Evolutionary conservation across 2,888 invertebrate species (phyloP).

Genomic region (Xestia sexstrigata): DNA sequence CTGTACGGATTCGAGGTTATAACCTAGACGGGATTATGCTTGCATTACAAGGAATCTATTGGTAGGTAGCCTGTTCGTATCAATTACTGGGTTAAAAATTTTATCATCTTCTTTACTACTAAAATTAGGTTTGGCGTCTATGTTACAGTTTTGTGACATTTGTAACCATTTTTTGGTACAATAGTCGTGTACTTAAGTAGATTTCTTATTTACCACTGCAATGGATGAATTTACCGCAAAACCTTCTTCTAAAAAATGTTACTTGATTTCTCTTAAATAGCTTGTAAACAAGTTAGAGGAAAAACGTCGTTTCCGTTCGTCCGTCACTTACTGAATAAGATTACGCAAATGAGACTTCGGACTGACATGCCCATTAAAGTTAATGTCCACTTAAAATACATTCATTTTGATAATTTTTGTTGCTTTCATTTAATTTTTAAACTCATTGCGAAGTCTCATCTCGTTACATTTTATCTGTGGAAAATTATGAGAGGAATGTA

Average conservation of each 20-base stretch:
- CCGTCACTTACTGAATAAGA: conserved; percentile 49
- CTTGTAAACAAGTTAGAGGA: conserved; percentile 32
- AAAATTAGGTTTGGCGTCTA: background rate
- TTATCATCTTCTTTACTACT: background rate
- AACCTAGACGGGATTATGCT: background rate
- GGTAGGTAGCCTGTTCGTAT: background rate
- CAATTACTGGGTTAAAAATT: background rate
- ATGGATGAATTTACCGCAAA: background rate
- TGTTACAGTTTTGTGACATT: background rate
- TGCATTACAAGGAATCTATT: background rate
- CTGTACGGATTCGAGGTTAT: background rate
- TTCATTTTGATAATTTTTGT: conserved; percentile 28
- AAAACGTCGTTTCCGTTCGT: conserved; percentile 42
- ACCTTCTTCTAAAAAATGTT: background rate
- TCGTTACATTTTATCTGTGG: background rate
- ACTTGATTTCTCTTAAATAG: conserved; percentile 28
- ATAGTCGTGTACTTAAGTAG: background rate
- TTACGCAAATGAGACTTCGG: conserved; percentile 56
- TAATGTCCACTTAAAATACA: conserved; percentile 41
- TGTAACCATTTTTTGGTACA: background rate
- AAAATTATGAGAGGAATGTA: background rate
- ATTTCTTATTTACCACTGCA: background rate
- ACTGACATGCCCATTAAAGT: conserved; percentile 52
- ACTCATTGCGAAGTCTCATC: background rate
- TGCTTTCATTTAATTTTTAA: conserved; percentile 1